Evolutionary conservation across 2,888 invertebrate species (phyloP).

Genomic region (Trichopria drosophilae): DNA sequence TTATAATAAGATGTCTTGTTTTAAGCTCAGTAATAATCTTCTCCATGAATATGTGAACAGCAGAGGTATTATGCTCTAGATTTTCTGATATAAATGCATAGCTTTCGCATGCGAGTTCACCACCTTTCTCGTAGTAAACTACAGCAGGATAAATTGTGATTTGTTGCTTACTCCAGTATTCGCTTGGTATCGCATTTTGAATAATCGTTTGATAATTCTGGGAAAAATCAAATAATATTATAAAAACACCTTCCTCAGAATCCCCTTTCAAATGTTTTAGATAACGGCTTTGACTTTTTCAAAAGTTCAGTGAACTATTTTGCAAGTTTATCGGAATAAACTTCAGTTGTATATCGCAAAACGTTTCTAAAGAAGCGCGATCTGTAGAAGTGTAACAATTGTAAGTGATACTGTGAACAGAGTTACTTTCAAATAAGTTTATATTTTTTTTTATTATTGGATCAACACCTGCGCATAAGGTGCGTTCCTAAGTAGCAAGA

Average conservation of each 20-base stretch:
- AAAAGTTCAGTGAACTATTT: background rate
- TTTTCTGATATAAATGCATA: slow-evolving; percentile 4
- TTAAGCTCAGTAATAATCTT: slow-evolving; percentile 2
- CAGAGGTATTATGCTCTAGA: slow-evolving; percentile 3
- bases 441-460: background rate
- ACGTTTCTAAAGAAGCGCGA: background rate
- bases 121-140: background rate
- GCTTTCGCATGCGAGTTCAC: slow-evolving; percentile 2
- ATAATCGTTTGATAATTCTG: slow-evolving; percentile 3
- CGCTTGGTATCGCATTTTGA: background rate
- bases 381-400: slow-evolving; percentile 2
- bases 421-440: background rate
- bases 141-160: slow-evolving; percentile 2
- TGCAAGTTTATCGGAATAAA: no score
- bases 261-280: no score
- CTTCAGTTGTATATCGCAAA: no score
- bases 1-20: background rate
- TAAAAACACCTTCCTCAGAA: no score
- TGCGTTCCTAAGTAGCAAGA: background rate
- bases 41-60: background rate
- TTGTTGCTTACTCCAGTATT: slow-evolving; percentile 4
- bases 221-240: no score
- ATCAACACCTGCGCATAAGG: slow-evolving; percentile 1
- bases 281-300: slow-evolving; percentile 1
- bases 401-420: background rate